A percentile compares a stretch with the other conserved stretches of the same genome.
phyloP scores from a whole-genome alignment of 2,113 vertebrate genomes.

The Dicaeum eximium region DNA sequence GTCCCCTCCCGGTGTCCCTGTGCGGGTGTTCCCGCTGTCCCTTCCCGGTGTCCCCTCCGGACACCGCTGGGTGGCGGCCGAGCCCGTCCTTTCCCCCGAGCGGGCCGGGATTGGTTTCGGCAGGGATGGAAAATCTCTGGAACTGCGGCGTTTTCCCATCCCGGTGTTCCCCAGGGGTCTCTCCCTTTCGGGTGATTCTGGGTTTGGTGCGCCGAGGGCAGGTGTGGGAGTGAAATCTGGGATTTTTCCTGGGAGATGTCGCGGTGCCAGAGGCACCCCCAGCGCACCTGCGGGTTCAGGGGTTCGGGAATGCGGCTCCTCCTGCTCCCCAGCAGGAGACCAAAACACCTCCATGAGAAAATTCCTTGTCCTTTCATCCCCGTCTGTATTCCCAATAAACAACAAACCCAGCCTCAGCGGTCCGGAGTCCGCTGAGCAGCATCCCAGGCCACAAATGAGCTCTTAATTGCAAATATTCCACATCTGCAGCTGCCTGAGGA shows the following conservation, averaged over 20 bases:
- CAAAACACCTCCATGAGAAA: neutral
- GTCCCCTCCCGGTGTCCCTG: neutral
- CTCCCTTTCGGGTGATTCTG: no score
- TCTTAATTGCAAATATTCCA: neutral
- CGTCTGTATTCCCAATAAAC: neutral
- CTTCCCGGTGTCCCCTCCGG: neutral
- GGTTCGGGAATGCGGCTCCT: neutral
- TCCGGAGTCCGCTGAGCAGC: accelerated
- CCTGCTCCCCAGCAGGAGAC: neutral
- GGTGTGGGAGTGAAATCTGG: accelerated
- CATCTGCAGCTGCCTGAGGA: neutral
- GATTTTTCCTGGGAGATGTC: neutral
- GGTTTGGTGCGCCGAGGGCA: accelerated
- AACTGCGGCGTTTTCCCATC: neutral
- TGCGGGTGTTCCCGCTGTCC: neutral
- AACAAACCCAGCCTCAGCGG: neutral
- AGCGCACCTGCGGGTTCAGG: no score
- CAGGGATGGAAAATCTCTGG: neutral
- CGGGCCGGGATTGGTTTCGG: accelerated
- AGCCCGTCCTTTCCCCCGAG: neutral
- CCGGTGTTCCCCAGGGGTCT: accelerated
- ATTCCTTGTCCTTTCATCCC: neutral
- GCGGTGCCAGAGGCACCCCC: accelerated
- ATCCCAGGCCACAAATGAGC: accelerated
- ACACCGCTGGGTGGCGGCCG: neutral